Percentiles rank a stretch among this genome's conserved stretches.
These are phyloP conservation scores for Lordiphosa andalusiaca DNA, from an alignment of 2,888 invertebrate species.

Conservation along the genomic window DNA sequence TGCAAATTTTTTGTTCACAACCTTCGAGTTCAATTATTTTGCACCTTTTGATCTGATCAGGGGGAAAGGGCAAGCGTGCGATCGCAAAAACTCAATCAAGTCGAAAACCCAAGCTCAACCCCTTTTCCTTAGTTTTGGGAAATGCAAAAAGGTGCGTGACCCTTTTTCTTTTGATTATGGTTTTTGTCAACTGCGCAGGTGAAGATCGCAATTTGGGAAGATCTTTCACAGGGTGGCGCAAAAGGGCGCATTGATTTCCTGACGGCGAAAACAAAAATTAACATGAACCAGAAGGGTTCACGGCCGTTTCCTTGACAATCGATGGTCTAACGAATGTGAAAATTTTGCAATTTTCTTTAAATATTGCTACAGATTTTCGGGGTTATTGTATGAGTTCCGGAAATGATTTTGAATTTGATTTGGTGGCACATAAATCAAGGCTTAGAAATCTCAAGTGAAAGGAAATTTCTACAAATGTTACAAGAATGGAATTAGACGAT, in stretches of 20 bases:
- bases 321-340: slow-evolving; percentile 51
- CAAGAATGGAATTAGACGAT: neutral
- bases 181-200: slow-evolving; percentile 64
- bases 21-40: slow-evolving; percentile 69
- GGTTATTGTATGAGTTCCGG: slow-evolving; percentile 46
- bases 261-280: slow-evolving; percentile 50
- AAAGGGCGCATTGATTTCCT: slow-evolving; percentile 58
- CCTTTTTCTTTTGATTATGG: slow-evolving; percentile 35
- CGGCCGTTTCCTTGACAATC: slow-evolving; percentile 48
- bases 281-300: slow-evolving; percentile 34
- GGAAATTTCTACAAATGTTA: neutral
- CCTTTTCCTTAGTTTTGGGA: slow-evolving; percentile 38
- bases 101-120: slow-evolving; percentile 60
- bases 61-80: slow-evolving; percentile 15
- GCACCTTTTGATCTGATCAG: slow-evolving; percentile 68
- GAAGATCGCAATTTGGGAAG: slow-evolving; percentile 57
- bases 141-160: slow-evolving; percentile 59
- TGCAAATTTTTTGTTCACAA: slow-evolving; percentile 73
- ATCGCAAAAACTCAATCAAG: slow-evolving; percentile 70
- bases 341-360: slow-evolving; percentile 45
- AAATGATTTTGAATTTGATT: slow-evolving; percentile 54
- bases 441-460: neutral
- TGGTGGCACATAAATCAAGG: slow-evolving; percentile 48
- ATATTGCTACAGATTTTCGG: slow-evolving; percentile 39
- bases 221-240: slow-evolving; percentile 51